These are phyloP conservation scores for Octomys mimax DNA, from an alignment of 2,797 vertebrate genomes.

Conservation along the genomic window DNA sequence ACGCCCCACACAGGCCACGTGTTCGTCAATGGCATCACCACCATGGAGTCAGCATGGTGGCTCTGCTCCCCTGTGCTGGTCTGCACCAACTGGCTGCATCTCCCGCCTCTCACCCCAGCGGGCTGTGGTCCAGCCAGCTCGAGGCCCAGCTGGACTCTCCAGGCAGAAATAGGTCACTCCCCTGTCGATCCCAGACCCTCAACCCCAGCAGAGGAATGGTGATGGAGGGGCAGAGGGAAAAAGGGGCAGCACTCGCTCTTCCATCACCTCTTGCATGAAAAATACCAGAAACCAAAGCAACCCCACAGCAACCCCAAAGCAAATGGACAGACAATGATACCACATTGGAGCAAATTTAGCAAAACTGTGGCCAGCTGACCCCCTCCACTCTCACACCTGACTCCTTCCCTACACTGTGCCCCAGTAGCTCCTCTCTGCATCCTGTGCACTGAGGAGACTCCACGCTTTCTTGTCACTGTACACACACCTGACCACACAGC, in stretches of 20 bases:
- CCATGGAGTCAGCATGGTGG: neutral
- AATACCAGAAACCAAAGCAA: neutral
- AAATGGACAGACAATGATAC: neutral
- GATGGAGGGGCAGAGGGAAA: too few relatives aligned
- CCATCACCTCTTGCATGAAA: neutral
- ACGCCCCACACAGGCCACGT: too few relatives aligned
- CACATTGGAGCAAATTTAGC: neutral
- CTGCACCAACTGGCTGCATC: neutral
- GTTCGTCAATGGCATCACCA: too few relatives aligned
- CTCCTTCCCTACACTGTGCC: neutral
- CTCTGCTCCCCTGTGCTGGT: neutral
- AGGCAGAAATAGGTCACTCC: neutral
- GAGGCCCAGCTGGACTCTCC: neutral
- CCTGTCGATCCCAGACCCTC: neutral
- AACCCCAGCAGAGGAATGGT: neutral
- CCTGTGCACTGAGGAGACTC: neutral
- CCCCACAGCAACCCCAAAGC: neutral
- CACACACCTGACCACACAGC: neutral
- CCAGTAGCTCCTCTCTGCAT: too few relatives aligned
- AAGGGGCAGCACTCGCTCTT: too few relatives aligned
- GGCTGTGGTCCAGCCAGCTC: neutral
- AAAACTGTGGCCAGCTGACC: accelerated
- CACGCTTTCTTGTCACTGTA: too few relatives aligned
- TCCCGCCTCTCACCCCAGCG: too few relatives aligned
- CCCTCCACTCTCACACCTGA: neutral